Evolutionary conservation across 35 echinoderm and acorn worm species (phyloP), one percentile per base, ranked within the genome.

Genomic region (Diadema setosum): DNA sequence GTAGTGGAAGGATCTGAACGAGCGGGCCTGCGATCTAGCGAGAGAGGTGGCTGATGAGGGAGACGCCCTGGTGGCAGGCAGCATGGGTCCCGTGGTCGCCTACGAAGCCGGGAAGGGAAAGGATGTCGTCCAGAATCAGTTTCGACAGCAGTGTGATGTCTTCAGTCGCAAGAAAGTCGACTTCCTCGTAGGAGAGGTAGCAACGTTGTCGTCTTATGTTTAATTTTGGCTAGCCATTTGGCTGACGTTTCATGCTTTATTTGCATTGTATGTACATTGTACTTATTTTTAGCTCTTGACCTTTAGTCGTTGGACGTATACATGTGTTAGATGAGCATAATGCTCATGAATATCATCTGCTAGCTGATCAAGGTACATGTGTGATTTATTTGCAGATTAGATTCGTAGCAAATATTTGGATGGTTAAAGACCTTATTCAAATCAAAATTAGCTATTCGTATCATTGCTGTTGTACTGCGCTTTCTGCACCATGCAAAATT

Each of bases 131-230:
- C 70, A 87, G 59, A 81, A 76, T 1, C 87, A 94, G 46, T 94
- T 94, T 45, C 41, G 58, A 34, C 90, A 90, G 41, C 93, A 94
- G 29, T 49, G 30, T 14, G 60, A 90, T 7, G 37, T 94, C 45
- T 94, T 91, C 44, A 16, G 32, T 5, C 52, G 58, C 25, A 94
- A 91, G 44, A 56, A 82, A 24, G 88, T 94, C 25, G 93, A 94
- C 44, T 94, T 90, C 44, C 34, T 94, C 42, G 49, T 94, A 21
- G 93, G 89, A 34, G 93, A 94, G 83, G 93, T 94, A 86, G 84
- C 30, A 8, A 4, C 5, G 16, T 29, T 82, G 8, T 27, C 32
- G n/a, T 50, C 16, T n/a, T 82, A 12, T 17, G n/a, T 76, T 42
- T 12, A 33, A 20, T 76, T 31, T 2, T 41, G 16, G 32, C 26